Evolutionary conservation across 2,797 vertebrate genomes (phyloP), one percentile per base, ranked within the genome.

Genomic region (Acrossocheilus fasciatus): DNA sequence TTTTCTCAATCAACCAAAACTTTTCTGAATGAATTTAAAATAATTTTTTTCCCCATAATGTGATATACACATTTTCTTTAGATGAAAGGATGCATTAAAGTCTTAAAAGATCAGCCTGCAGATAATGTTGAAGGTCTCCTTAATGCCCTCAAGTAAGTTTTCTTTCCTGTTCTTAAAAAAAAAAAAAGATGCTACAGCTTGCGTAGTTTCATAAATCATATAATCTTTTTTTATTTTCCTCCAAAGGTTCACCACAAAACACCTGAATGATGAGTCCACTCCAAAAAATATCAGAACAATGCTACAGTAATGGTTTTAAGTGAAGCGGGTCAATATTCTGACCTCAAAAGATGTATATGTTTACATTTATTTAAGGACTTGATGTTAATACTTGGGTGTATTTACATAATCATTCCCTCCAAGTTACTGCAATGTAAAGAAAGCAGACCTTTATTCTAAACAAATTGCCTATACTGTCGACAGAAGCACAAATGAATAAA

Each of bases 301-400:
- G 98, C 98, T 99, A 90, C 98, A 99, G 96, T 99, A 98, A 96
- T 90, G 91, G 89, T 89, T 92, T 89, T 91, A 92, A 88, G 92
- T 95, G 92, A 96, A 96, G 95, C 96, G 97, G 97, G 96, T 97
- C 96, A 93, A 91, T 96, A 95, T 94, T 94, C 95, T 97, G 97
- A 97, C 96, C 97, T 98, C 97, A 97, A 95, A 98, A 98, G 97
- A 98, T 99, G 98, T 98, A 98, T 95, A 98, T 99, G 98, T 99
- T 99, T 99, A 99, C 98, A 98, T 98, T 89, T 98, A 99, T 99
- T 99, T 99, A 99, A 94, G 96, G 95, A 96, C 96, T 97, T 93
- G 94, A 94, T 98, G 97, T 99, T 97, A 95, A 97, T 98, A 98
- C 97, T 97, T 94, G 94, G 96, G 95, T 96, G 96, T 96, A 97